Evolutionary conservation across 2,888 invertebrate species (phyloP), one percentile per base, ranked within the genome.

Genomic region (Pyrrhia umbra): DNA sequence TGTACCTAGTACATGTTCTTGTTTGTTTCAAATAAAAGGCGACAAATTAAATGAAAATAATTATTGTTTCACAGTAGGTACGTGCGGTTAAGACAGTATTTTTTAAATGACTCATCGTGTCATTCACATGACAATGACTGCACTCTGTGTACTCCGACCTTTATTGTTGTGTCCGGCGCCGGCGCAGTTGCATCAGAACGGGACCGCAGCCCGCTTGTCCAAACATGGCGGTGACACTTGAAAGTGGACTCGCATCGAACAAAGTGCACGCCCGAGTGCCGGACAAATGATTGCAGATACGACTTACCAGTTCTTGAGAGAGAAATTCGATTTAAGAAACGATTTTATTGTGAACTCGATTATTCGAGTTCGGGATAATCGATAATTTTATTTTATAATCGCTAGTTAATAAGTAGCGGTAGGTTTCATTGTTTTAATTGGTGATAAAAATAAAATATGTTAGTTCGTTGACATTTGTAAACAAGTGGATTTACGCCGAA

Each of bases 121-220:
- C 4, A 16, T 49, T 6, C 47, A 30, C 30, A 34, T 13, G 10
- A 43, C 45, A 46, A 59, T 40, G 16, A 47, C 37, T 34, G 18
- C 10, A n/a, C 37, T 37, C n/a, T 10, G 27, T 72, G 39, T 74
- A 20, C 10, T 40, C 27, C 46, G 13, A 30, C 74, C 69, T 63
- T 72, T 58, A 63, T 18, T 1, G 16, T 1, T 20, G 50, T 43
- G 58, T 72, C 69, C 74, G 79, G 71, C 77, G 76, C 76, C 76
- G 57, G 52, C 66, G 72, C 68, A 81, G 83, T 86, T 88, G 84
- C 86, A 70, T 73, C 82, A 74, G 79, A 87, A 86, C 88, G 83
- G 86, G 84, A 81, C 78, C 60, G 69, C 78, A 73, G 65, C 85
- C 81, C 85, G 82, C 79, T 83, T 83, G 70, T 59, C 87, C 88